Evolutionary conservation across 1,140 invertebrate genomes (phyloP).

Genomic region (Aphis craccivora): DNA sequence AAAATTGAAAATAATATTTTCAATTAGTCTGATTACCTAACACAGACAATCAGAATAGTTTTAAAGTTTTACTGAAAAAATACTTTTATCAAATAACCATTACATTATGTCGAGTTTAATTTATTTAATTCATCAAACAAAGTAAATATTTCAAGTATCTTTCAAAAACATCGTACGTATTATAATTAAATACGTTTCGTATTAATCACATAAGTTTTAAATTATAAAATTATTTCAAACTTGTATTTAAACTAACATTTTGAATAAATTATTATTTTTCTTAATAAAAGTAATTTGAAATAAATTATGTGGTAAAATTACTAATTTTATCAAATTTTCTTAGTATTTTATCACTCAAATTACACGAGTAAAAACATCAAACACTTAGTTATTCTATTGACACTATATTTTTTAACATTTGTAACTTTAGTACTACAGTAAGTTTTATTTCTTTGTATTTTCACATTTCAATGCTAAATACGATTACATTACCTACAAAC

Average conservation of each 20-base stretch:
- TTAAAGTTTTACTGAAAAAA: too few species aligned
- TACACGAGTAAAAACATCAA: conserved; percentile 5
- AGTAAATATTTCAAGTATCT: background rate
- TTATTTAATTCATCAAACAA: too few species aligned
- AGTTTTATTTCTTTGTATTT: background rate
- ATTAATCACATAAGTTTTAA: background rate
- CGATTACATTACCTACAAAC: background rate
- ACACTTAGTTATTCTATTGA: background rate
- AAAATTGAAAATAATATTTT: background rate
- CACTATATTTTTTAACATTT: background rate
- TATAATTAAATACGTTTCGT: background rate
- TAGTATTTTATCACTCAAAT: background rate
- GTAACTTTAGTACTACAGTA: background rate
- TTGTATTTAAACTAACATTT: too few species aligned
- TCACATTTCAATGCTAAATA: background rate
- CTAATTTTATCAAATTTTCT: background rate
- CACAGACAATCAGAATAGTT: too few species aligned
- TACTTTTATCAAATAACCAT: too few species aligned
- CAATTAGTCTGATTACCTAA: too few species aligned
- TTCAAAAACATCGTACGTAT: background rate
- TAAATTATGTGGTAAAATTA: background rate
- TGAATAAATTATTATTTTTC: background rate
- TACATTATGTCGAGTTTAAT: too few species aligned
- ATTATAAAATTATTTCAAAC: too few species aligned
- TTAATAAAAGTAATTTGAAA: background rate